phyloP scores from a whole-genome alignment of 2,113 vertebrate genomes.

The Lucifuga dentata region DNA sequence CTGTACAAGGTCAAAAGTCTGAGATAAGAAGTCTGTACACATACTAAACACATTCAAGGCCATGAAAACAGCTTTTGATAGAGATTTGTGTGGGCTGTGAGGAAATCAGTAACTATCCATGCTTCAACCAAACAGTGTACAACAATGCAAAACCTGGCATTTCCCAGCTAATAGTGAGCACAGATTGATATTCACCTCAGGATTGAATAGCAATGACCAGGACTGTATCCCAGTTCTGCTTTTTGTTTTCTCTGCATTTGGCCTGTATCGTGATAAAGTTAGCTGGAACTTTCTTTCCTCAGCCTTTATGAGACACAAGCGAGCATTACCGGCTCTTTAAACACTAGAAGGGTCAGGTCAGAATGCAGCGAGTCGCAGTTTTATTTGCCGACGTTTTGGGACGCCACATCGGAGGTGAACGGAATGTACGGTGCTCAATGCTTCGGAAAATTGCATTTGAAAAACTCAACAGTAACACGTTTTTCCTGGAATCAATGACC shows the following conservation, averaged over 20 bases:
- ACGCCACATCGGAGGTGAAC: too few relatives aligned
- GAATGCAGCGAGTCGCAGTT: too few relatives aligned
- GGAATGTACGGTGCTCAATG: too few relatives aligned
- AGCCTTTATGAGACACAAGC: slow-evolving; percentile 7
- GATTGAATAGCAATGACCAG: too few relatives aligned
- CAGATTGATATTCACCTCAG: too few relatives aligned
- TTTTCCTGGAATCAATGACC: too few relatives aligned
- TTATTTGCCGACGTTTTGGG: too few relatives aligned
- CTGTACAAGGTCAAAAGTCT: neutral
- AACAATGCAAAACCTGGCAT: slow-evolving; percentile 3
- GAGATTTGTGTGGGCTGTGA: neutral
- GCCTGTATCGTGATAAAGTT: neutral
- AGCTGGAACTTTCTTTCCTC: slow-evolving; percentile 5
- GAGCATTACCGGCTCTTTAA: slow-evolving; percentile 28
- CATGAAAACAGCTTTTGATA: neutral
- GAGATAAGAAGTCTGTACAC: slow-evolving; percentile 9
- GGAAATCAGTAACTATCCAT: too few relatives aligned
- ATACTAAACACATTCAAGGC: neutral
- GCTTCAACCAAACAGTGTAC: neutral
- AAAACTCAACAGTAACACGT: too few relatives aligned
- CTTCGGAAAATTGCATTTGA: too few relatives aligned
- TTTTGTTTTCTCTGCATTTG: slow-evolving; percentile 12
- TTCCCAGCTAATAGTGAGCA: neutral
- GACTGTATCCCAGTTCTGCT: neutral
- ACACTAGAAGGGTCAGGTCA: too few relatives aligned